Evolutionary conservation across 2,113 vertebrate genomes (phyloP).

Genomic region (Tragelaphus strepsiceros): DNA sequence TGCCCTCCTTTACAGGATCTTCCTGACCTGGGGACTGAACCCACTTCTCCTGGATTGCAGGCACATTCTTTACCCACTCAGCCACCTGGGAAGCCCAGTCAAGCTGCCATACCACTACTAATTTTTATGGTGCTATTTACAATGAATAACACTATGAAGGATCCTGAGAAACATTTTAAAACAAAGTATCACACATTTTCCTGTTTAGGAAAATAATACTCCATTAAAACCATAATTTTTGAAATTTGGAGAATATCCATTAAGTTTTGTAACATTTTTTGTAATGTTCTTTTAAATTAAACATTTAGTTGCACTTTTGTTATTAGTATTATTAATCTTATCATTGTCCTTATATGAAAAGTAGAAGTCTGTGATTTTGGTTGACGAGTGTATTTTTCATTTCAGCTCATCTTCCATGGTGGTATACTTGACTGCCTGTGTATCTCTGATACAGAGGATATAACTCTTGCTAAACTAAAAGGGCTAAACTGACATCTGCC

Average conservation of each 20-base stretch:
- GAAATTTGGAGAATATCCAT: background rate
- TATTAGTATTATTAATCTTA: background rate
- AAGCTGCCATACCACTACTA: background rate
- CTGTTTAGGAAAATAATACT: background rate
- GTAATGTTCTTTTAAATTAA: slow-evolving; percentile 30
- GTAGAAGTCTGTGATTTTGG: background rate
- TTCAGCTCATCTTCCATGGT: background rate
- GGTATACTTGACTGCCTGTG: background rate
- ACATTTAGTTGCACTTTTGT: background rate
- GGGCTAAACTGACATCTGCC: background rate
- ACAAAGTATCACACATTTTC: background rate
- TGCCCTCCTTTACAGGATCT: background rate
- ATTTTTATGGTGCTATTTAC: background rate
- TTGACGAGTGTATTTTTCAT: background rate
- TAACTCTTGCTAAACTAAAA: slow-evolving; percentile 25
- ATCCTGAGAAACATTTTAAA: background rate
- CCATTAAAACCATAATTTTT: slow-evolving; percentile 12
- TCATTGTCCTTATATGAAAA: background rate
- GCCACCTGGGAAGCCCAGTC: background rate
- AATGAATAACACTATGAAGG: background rate
- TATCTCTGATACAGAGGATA: background rate
- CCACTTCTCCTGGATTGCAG: background rate
- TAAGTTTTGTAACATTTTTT: background rate
- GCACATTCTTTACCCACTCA: background rate
- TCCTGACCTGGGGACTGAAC: background rate